Conservation (phyloP, 2,113 vertebrate species). For the Gopherus flavomarginatus region DNA sequence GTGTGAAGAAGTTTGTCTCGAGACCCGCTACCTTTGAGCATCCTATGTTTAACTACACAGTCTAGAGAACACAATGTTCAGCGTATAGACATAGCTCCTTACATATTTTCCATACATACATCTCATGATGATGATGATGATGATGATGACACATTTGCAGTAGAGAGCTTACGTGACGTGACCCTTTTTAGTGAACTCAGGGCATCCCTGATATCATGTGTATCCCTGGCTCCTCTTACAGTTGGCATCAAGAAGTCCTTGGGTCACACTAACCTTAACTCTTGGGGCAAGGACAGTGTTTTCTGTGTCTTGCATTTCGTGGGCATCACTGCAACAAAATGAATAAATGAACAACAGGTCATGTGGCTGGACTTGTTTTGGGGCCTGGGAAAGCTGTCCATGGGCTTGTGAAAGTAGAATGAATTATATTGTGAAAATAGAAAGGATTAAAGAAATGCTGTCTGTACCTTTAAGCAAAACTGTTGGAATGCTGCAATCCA, state of each 20-base stretch:
- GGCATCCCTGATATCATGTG: neutral
- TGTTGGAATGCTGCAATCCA: no score
- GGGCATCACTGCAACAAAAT: neutral
- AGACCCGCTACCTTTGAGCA: neutral
- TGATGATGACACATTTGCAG: neutral
- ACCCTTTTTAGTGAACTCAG: no score
- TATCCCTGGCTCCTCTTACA: neutral
- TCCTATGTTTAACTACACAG: neutral
- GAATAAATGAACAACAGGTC: accelerated
- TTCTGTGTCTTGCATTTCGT: neutral
- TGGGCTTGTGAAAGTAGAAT: no score
- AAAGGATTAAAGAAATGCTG: no score
- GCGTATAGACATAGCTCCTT: no score
- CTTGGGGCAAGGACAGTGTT: neutral
- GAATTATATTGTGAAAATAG: no score
- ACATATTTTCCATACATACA: no score
- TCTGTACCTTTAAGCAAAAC: no score
- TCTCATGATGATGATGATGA: neutral
- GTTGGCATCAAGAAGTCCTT: neutral
- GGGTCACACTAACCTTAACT: neutral
- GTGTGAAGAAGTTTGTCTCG: neutral
- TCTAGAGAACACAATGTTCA: neutral
- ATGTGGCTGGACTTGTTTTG: neutral
- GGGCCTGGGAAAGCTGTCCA: neutral
- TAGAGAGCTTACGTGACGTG: neutral